Evolutionary conservation across 2,888 invertebrate genomes (phyloP).

Genomic region (Clivina fossor): DNA sequence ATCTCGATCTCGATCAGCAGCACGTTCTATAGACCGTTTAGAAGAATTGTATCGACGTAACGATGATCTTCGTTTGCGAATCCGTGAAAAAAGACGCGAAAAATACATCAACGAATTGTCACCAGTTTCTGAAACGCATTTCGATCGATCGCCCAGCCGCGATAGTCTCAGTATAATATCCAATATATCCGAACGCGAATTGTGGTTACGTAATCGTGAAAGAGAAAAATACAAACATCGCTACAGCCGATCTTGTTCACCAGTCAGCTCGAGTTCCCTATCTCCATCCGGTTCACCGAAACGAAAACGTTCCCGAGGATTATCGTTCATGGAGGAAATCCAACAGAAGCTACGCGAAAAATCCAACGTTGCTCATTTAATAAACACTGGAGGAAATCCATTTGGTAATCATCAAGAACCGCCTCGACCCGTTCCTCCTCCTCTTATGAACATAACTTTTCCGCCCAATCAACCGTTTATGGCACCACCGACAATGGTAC

Average conservation of each 20-base stretch:
- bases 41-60: conserved; percentile 21
- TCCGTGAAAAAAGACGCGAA: conserved; percentile 28
- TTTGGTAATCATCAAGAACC: conserved; percentile 4
- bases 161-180: conserved; percentile 22
- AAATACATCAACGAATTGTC: conserved; percentile 23
- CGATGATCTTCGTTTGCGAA: conserved; percentile 20
- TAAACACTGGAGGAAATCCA: background rate
- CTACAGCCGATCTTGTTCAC: conserved; percentile 26
- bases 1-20: background rate
- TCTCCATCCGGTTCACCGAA: conserved; percentile 25
- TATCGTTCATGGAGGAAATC: conserved; percentile 50
- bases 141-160: conserved; percentile 19
- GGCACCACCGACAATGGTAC: conserved; percentile 29
- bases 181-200: conserved; percentile 36
- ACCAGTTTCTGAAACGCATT: conserved; percentile 26
- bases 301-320: conserved; percentile 40
- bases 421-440: conserved; percentile 24
- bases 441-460: conserved; percentile 27
- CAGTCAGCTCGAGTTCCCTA: conserved; percentile 24
- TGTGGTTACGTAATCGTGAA: conserved; percentile 35
- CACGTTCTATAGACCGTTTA: conserved; percentile 11
- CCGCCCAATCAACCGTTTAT: conserved; percentile 22
- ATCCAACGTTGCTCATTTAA: conserved; percentile 5
- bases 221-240: conserved; percentile 16
- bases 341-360: conserved; percentile 47